These are phyloP conservation scores for Liposcelis brunnea DNA, from an alignment of 2,888 invertebrate genomes.

Conservation along the genomic window DNA sequence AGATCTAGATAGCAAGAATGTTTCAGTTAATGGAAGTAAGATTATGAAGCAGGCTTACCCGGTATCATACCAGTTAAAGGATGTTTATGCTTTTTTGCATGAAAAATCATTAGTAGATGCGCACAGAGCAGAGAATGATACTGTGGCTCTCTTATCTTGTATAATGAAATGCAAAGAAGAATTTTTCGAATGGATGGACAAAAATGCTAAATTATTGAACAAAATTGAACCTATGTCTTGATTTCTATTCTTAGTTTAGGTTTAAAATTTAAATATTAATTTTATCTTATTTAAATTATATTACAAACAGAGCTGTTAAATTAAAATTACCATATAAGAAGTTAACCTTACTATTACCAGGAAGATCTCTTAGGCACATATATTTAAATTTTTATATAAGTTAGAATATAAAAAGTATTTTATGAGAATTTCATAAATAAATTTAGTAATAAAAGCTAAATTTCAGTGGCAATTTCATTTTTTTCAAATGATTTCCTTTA, in stretches of 20 bases:
- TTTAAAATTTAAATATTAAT: neutral
- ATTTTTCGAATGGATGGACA: conserved; percentile 39
- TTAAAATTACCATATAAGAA: neutral
- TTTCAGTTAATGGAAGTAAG: too few species aligned
- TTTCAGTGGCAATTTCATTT: too few species aligned
- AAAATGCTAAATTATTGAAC: conserved; percentile 20
- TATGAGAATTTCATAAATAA: too few species aligned
- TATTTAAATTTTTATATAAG: too few species aligned
- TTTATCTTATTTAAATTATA: neutral
- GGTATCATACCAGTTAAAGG: conserved; percentile 36
- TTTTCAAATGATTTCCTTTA: too few species aligned
- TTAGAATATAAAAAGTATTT: too few species aligned
- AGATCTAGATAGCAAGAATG: too few species aligned
- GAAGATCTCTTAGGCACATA: too few species aligned
- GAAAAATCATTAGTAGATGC: conserved; percentile 28
- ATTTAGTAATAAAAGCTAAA: too few species aligned
- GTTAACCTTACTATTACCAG: too few species aligned
- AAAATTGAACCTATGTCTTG: neutral
- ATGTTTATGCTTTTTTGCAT: conserved; percentile 37
- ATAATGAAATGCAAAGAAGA: conserved; percentile 34
- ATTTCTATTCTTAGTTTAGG: neutral
- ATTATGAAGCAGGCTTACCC: too few species aligned
- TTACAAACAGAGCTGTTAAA: neutral
- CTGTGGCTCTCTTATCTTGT: conserved; percentile 42
- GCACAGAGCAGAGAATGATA: conserved; percentile 54